A percentile compares a stretch with the other conserved stretches of the same genome.
phyloP scores from a whole-genome alignment of 2,888 invertebrate species.

The Dusona sp. region DNA sequence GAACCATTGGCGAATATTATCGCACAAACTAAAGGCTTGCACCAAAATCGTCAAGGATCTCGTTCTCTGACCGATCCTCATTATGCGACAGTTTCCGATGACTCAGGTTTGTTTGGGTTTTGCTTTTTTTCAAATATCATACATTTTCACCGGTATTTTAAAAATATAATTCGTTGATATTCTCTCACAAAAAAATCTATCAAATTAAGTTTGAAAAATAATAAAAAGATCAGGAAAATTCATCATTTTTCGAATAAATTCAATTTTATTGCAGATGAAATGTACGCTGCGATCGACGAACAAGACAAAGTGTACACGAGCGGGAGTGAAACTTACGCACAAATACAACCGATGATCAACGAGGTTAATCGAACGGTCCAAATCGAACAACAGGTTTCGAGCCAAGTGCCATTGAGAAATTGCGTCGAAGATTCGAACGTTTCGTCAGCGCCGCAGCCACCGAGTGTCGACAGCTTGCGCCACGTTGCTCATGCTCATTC shows the following conservation, averaged over 20 bases:
- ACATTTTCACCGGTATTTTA: no score
- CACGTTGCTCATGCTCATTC: constrained; percentile 87
- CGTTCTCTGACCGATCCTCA: constrained; percentile 87
- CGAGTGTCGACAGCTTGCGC: constrained; percentile 88
- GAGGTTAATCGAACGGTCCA: constrained; percentile 83
- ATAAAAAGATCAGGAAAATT: no score
- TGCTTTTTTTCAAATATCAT: no score
- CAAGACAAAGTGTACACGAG: constrained; percentile 88
- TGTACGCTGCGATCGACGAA: constrained; percentile 96
- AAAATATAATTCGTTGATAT: no score
- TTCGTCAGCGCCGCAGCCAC: constrained; percentile 86
- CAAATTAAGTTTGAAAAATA: no score
- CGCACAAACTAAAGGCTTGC: constrained; percentile 87
- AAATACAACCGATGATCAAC: constrained; percentile 88
- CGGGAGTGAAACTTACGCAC: constrained; percentile 95
- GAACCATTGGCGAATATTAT: constrained; percentile 94
- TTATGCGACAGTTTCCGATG: constrained; percentile 96
- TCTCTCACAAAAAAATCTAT: no score
- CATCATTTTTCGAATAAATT: background rate
- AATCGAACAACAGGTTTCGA: constrained; percentile 73
- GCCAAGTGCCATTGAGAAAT: constrained; percentile 71
- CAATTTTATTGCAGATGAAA: constrained; percentile 88
- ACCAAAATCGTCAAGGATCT: constrained; percentile 80
- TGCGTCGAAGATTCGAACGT: constrained; percentile 78
- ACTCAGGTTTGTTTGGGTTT: constrained; percentile 91